Percentiles rank a stretch among this genome's conserved stretches.
Evolutionary conservation across 2,113 vertebrate genomes (phyloP).

Genomic region (Eurypyga helias): DNA sequence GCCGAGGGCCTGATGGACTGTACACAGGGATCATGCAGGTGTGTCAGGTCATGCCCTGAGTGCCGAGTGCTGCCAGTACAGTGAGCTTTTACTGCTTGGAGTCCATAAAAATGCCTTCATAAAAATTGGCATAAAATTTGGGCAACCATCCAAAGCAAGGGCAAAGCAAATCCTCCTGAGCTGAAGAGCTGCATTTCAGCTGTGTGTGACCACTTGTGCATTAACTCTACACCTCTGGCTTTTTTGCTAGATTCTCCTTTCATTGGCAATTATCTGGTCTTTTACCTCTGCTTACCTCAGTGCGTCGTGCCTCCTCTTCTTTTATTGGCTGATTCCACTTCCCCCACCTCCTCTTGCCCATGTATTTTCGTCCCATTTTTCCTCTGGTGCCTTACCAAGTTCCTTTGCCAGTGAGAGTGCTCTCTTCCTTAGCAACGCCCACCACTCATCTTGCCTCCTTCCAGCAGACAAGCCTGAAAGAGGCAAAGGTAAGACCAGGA

Average conservation of each 20-base stretch:
- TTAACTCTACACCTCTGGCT: neutral
- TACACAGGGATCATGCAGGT: neutral
- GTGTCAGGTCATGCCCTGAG: neutral
- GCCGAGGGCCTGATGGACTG: accelerated
- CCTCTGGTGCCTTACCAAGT: neutral
- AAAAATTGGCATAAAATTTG: neutral
- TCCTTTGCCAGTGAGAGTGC: neutral
- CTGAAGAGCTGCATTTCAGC: neutral
- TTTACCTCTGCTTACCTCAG: neutral
- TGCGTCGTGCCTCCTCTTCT: neutral
- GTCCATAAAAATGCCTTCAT: neutral
- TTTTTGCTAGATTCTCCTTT: neutral
- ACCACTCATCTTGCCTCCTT: neutral
- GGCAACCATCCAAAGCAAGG: neutral
- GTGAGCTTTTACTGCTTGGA: neutral
- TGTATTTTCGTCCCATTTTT: neutral
- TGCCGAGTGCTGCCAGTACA: neutral
- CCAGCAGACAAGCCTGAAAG: neutral
- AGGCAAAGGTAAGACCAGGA: neutral
- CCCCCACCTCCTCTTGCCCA: neutral
- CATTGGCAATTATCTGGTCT: neutral
- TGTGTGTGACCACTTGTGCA: neutral
- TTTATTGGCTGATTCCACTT: neutral
- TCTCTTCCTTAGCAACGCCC: neutral
- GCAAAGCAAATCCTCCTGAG: neutral